phyloP scores from a whole-genome alignment of 2,113 vertebrate species.

The Dendrocopos noguchii region DNA sequence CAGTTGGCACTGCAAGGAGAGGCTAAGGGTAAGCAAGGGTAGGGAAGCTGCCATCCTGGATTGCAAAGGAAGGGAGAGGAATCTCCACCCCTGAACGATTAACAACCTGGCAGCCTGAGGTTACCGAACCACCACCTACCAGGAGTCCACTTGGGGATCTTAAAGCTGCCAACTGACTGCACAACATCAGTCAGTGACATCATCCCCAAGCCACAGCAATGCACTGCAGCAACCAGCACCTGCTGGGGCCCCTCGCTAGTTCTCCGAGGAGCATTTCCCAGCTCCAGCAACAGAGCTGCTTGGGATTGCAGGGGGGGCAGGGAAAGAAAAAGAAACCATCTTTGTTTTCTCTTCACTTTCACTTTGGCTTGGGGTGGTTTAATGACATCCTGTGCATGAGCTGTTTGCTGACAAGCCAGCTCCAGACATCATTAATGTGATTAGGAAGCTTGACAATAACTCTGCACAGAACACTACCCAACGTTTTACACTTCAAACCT shows the following conservation, averaged over 20 bases:
- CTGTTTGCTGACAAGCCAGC: not conserved
- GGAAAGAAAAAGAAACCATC: not conserved
- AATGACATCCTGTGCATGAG: not conserved
- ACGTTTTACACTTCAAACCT: not conserved
- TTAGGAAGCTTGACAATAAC: not conserved
- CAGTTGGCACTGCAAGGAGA: constrained; percentile 81
- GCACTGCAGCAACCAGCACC: not conserved
- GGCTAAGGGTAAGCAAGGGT: not conserved
- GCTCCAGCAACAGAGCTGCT: not conserved
- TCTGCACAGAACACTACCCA: not conserved
- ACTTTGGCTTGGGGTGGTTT: not conserved
- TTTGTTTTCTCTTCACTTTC: not conserved
- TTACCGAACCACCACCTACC: not conserved
- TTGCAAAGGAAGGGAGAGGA: not conserved
- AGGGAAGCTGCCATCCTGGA: not conserved
- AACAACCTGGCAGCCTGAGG: not conserved
- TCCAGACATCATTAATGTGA: constrained; percentile 1
- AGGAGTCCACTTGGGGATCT: not conserved
- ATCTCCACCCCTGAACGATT: not conserved
- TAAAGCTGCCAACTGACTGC: not conserved
- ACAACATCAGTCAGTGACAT: not conserved
- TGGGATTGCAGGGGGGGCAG: not conserved
- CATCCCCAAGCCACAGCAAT: not conserved
- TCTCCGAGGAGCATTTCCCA: not conserved
- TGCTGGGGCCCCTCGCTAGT: not conserved